phyloP scores from a whole-genome alignment of 2,888 invertebrate genomes.

The Spisula subtruncata region DNA sequence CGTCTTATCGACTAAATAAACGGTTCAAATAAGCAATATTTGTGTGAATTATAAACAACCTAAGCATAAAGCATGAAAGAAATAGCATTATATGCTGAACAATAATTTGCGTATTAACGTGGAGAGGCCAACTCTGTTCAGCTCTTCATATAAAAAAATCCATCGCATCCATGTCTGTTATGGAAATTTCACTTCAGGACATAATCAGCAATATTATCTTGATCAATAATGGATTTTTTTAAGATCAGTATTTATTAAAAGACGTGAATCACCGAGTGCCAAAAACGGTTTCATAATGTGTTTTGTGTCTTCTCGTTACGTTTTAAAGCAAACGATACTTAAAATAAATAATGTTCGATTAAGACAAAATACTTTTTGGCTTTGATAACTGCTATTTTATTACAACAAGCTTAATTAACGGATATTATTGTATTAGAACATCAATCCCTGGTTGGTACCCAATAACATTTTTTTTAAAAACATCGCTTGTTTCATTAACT shows the following conservation, averaged over 20 bases:
- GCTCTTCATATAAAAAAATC: not conserved
- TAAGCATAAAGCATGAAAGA: not conserved
- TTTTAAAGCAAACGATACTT: not conserved
- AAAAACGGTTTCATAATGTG: not conserved
- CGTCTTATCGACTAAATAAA: too few species aligned
- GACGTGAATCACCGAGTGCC: not conserved
- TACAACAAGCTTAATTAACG: too few species aligned
- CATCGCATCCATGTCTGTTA: not conserved
- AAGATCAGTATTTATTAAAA: too few species aligned
- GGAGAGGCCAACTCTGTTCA: not conserved
- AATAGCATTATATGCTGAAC: not conserved
- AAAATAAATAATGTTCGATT: not conserved
- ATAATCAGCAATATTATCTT: not conserved
- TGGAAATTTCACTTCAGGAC: not conserved
- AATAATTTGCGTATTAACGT: not conserved
- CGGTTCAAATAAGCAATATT: too few species aligned
- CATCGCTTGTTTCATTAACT: too few species aligned
- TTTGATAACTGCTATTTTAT: too few species aligned
- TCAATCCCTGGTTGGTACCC: too few species aligned
- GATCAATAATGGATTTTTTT: not conserved
- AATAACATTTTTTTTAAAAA: too few species aligned
- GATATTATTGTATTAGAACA: too few species aligned
- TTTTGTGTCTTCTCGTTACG: not conserved
- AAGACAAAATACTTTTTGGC: not conserved
- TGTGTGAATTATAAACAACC: not conserved